Conservation (phyloP, 2,797 vertebrate genomes). For the Mormyrops boulengeri region DNA sequence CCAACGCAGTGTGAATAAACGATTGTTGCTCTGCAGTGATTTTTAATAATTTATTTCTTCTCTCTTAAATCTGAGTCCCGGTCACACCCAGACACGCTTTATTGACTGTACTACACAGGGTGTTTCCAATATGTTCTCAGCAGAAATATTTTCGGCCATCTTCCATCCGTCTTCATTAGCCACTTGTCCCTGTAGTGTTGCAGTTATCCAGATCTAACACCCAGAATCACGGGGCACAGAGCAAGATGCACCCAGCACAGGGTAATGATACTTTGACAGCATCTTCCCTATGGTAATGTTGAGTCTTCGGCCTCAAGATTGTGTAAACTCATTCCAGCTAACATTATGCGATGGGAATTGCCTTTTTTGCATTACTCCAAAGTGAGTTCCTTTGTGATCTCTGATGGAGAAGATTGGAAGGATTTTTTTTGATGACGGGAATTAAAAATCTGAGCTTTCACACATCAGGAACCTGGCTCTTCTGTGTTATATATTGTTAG, state of each 20-base stretch:
- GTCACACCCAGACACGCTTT: not conserved
- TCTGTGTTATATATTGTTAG: not conserved
- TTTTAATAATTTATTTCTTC: not conserved
- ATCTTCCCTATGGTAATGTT: not conserved
- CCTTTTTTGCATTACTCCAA: not conserved
- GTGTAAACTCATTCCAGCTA: not conserved
- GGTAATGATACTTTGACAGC: not conserved
- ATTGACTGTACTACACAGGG: not conserved
- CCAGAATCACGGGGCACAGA: not conserved
- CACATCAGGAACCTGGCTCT: not conserved
- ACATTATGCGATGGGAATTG: not conserved
- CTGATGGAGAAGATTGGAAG: not conserved
- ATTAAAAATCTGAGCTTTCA: not conserved
- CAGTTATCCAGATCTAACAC: not conserved
- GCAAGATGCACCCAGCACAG: not conserved
- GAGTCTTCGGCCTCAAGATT: not conserved
- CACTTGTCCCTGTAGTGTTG: not conserved
- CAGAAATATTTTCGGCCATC: not conserved
- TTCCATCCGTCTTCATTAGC: not conserved
- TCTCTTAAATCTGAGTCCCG: not conserved
- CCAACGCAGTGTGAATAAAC: not conserved
- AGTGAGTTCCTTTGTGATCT: not conserved
- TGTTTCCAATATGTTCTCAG: not conserved
- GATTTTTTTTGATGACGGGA: not conserved
- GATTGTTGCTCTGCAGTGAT: not conserved